Percentiles rank a stretch among this genome's conserved stretches.
phyloP scores from a whole-genome alignment of 2,888 invertebrate genomes.

The Amiota communis region DNA sequence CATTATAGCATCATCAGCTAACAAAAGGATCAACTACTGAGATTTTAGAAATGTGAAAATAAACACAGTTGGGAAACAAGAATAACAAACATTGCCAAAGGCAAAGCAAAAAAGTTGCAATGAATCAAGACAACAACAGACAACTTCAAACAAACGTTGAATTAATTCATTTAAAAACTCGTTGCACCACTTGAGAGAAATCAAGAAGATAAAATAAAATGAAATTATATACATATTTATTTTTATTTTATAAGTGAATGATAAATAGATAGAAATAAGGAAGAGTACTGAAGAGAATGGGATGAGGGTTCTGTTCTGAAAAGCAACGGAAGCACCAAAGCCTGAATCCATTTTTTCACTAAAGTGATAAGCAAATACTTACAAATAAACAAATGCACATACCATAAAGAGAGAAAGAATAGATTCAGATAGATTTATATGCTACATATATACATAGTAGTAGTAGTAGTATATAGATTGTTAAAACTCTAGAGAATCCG shows the following conservation, averaged over 20 bases:
- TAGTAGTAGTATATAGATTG: slow-evolving; percentile 24
- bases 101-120: not conserved
- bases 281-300: slow-evolving; percentile 27
- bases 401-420: slow-evolving; percentile 31
- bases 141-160: slow-evolving; percentile 42
- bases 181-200: slow-evolving; percentile 44
- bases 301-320: slow-evolving; percentile 6
- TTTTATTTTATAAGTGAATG: not conserved
- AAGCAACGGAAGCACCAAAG: slow-evolving; percentile 35
- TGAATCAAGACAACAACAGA: not conserved
- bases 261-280: not conserved
- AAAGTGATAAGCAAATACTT: slow-evolving; percentile 67
- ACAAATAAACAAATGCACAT: slow-evolving; percentile 51
- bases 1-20: too few species aligned
- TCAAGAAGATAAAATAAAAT: not conserved
- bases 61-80: not conserved
- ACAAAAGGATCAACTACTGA: too few species aligned
- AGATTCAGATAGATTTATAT: slow-evolving; percentile 33
- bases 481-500: not conserved
- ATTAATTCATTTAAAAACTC: slow-evolving; percentile 66
- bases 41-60: too few species aligned
- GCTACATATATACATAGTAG: slow-evolving; percentile 24
- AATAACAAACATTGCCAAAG: not conserved
- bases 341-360: slow-evolving; percentile 51
- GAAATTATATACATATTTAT: not conserved